Evolutionary conservation across 2,888 invertebrate genomes (phyloP), one percentile per base, ranked within the genome.

Genomic region (Pheosia gnoma): DNA sequence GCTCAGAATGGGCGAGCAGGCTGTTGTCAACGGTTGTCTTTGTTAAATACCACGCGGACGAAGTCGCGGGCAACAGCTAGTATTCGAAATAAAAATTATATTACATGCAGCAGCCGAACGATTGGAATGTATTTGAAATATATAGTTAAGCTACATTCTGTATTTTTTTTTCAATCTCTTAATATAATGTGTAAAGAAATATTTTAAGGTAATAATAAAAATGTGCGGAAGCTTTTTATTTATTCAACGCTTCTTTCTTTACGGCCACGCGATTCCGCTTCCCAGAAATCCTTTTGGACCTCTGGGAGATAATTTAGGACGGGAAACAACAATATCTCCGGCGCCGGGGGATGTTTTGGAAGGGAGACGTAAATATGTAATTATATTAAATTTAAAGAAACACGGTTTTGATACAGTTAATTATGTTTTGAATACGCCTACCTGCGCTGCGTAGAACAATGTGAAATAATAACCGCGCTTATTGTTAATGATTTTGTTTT

Each of bases 261-360:
- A 77, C 66, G 57, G 66, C 62, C 37, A 49, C 65, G 68, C 67
- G 72, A 77, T 70, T 75, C 70, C 72, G 64, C 68, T 9, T 70
- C 62, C 65, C 65, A 67, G 70, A 71, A 77, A 77, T 77, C 75
- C 67, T 77, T 72, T 72, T 68, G 75, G 77, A 74, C 77, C 77
- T 70, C 55, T 6, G 77, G 72, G 75, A 75, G 67, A 75, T 70
- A 72, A 75, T 75, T 75, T 67, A 52, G 68, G 53, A 74, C 68
- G 75, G 77, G 68, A 67, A 66, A 74, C 70, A 77, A 74, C 77
- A 72, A 75, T 68, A 72, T 67, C 59, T 60, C 63, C 53, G 49
- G 58, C 65, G 58, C 66, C 47, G 38, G 64, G 64, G 66, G 59
- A 66, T 68, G 58, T 61, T 67, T 72, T 62, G 57, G 59, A 65